Conservation (phyloP, 2,888 invertebrate species). For the Keiferia lycopersicella region DNA sequence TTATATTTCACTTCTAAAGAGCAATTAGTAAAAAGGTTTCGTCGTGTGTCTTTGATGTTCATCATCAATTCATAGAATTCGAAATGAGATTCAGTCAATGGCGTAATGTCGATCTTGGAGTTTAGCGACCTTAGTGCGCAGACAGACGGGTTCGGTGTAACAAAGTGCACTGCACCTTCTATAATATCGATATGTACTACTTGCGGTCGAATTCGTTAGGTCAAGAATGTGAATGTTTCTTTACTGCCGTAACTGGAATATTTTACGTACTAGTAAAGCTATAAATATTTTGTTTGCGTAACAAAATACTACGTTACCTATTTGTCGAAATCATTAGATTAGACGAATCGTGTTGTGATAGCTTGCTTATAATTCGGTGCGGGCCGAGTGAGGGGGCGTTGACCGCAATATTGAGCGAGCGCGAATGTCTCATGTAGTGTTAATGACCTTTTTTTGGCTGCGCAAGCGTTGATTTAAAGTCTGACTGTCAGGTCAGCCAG, state of each 20-base stretch:
- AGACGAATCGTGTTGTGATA: constrained; percentile 36
- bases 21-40: neutral
- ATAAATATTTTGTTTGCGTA: constrained; percentile 7
- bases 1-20: neutral
- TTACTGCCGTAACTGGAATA: neutral
- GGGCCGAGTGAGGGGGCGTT: constrained; percentile 70
- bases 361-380: constrained; percentile 40
- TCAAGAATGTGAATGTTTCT: constrained; percentile 11
- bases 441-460: constrained; percentile 79
- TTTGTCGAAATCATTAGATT: constrained; percentile 22
- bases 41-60: constrained; percentile 6
- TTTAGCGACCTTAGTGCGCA: constrained; percentile 50
- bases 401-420: constrained; percentile 78
- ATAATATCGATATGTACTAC: neutral
- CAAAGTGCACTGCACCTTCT: constrained; percentile 21
- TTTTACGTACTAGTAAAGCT: neutral
- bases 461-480: constrained; percentile 53
- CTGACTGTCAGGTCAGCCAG: constrained; percentile 17
- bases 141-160: constrained; percentile 34
- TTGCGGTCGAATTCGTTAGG: constrained; percentile 9
- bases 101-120: constrained; percentile 44
- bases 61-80: constrained; percentile 12
- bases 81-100: neutral
- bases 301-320: neutral
- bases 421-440: constrained; percentile 79